Base-by-base conservation (phyloP, 2,797 vertebrate genomes). In the Chaenodraco wilsoni region DNA sequence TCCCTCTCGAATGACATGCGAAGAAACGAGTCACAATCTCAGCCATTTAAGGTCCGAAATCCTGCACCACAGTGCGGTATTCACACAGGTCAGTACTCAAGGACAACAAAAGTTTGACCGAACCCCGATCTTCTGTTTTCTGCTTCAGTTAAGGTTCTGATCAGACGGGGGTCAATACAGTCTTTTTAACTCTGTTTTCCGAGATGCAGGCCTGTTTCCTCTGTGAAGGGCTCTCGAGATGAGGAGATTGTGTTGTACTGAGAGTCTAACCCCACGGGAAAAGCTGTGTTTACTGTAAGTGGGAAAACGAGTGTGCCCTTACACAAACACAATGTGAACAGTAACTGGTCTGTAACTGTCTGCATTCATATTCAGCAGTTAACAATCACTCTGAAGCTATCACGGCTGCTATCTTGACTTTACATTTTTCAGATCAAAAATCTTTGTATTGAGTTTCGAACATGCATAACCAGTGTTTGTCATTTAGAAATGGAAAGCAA, bases 221-320 rank as follows among this genome's bases (percentile, higher is more conserved):
- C 69, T 63, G 73, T 78, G 72, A 74, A 91, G 87, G 51, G 80
- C 84, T 76, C 87, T 86, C 75, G 63, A 90, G 71, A 88, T 73
- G 57, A 81, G 86, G 57, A 81, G 86, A 84, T 77, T 68, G 74
- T 74, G 78, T 65, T 81, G 75, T 69, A 72, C 72, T 73, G 69
- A 81, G 79, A 79, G 79, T 87, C 49, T 81, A 81, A 86, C 80
- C 84, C 45, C 54, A 45, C 4, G 50, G 12, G 68, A 70, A 79
- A 85, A 66, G 72, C 75, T 84, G 71, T 79, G 85, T 88, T 88
- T 85, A 74, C 78, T 58, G 17, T 75, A 72, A 89, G 84, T 81
- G 80, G 83, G 65, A 74, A 85, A 81, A 79, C 48, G 44, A 82
- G 66, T 69, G 70, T 40, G 48, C 43, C 69, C 61, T 68, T 73